A percentile compares a stretch with the other conserved stretches of the same genome.
Conservation (phyloP, 2,888 invertebrate species). For the Philaethria dido region DNA sequence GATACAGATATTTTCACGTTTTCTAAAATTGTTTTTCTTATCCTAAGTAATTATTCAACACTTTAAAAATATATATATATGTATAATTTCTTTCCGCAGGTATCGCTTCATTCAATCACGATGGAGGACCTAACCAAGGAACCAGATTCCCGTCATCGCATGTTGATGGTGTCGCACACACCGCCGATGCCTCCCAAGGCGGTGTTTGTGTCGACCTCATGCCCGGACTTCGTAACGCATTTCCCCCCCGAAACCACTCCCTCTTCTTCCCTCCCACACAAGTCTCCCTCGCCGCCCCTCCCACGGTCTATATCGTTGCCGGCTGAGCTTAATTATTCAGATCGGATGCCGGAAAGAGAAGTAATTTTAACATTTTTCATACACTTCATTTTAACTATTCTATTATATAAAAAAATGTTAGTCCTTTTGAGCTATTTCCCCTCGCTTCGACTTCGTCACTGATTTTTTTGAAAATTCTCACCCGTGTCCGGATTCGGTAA, state of each 20-base stretch:
- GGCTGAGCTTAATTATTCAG: slow-evolving; percentile 53
- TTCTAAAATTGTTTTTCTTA: too few species aligned
- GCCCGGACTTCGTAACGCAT: slow-evolving; percentile 86
- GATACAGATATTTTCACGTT: too few species aligned
- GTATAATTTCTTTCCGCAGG: slow-evolving; percentile 60
- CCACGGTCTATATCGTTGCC: slow-evolving; percentile 69
- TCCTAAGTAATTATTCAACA: too few species aligned
- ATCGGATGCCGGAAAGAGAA: slow-evolving; percentile 48
- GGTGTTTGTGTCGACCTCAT: slow-evolving; percentile 89
- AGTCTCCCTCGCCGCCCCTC: slow-evolving; percentile 38
- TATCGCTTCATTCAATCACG: slow-evolving; percentile 91
- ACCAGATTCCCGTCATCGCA: slow-evolving; percentile 90
- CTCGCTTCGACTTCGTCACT: too few species aligned
- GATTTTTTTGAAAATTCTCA: too few species aligned
- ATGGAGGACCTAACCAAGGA: slow-evolving; percentile 95
- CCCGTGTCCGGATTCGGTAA: too few species aligned
- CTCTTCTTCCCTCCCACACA: too few species aligned
- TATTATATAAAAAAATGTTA: too few species aligned
- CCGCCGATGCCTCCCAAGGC: slow-evolving; percentile 74
- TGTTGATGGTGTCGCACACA: slow-evolving; percentile 91
- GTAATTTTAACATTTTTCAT: slow-evolving; percentile 45
- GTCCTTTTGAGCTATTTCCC: too few species aligned
- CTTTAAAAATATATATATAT: too few species aligned
- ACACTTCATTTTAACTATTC: too few species aligned
- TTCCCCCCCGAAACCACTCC: slow-evolving; percentile 45